Evolutionary conservation across 2,888 invertebrate genomes (phyloP), one percentile per base, ranked within the genome.

Genomic region (Lasioglossum malachurum): DNA sequence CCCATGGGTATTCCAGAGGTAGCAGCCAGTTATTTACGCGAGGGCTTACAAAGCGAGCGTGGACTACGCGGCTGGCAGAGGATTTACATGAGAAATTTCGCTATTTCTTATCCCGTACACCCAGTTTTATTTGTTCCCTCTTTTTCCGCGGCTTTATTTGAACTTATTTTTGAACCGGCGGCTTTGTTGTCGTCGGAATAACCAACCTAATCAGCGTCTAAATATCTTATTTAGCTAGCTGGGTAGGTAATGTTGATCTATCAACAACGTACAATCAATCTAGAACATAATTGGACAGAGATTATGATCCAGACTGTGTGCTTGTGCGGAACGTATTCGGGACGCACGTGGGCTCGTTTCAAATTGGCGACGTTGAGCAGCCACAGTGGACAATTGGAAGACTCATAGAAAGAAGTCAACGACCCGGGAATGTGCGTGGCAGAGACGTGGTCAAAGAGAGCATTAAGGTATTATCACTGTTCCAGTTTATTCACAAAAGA

Each of bases 41-140:
- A 60, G 71, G 78, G 86, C 81, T 87, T 84, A 82, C 78, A 78
- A 87, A 73, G 76, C 80, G 80, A 86, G 80, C 86, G 82, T 60
- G 84, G 75, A 46, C 87, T 60, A 75, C 49, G 76, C 69, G 76
- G 81, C 78, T 88, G 83, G 76, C 78, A 60, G 75, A 77, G 89
- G 90, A 93, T 93, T 92, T 92, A 90, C 93, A 92, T 93, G 92
- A 91, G 89, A 93, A 92, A 93, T 92, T 91, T 91, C 91, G 87
- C 91, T 83, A 76, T 86, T 86, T 78, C 86, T 46, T 71, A 80
- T 83, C 74, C 78, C 67, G 14, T 41, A 27, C 14, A n/a, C 16
- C 27, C 27, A 64, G 69, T 53, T 75, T 78, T 49, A 49, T 19
- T 38, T 78, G 57, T 31, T 41, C 80, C 60, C 38, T 44, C 38